These are phyloP conservation scores for Kuschelorhynchus macadamiae DNA, from an alignment of 2,888 invertebrate species.

Conservation along the genomic window DNA sequence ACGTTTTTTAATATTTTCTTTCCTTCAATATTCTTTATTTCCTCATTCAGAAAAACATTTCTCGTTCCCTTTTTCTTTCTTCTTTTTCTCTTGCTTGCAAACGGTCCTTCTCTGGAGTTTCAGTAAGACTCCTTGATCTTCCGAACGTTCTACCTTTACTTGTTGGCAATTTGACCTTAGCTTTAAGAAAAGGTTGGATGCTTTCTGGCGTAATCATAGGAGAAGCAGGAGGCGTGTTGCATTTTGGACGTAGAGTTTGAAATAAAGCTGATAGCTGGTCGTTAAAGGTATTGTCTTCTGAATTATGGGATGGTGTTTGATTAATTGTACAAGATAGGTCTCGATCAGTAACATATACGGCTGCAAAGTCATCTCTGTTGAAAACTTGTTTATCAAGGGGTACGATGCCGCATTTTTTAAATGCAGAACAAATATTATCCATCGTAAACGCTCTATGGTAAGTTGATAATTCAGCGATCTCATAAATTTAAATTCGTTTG, in stretches of 20 bases:
- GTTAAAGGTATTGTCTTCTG: neutral
- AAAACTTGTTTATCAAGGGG: slow-evolving; percentile 13
- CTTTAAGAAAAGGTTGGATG: slow-evolving; percentile 11
- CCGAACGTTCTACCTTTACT: slow-evolving; percentile 4
- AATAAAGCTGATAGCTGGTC: neutral
- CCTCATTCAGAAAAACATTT: slow-evolving; percentile 5
- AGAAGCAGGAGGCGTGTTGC: neutral
- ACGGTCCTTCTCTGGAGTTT: slow-evolving; percentile 17
- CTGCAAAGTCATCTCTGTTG: slow-evolving; percentile 11
- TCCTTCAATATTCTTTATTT: slow-evolving; percentile 1
- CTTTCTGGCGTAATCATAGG: slow-evolving; percentile 6
- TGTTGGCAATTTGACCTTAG: neutral
- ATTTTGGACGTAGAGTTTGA: neutral
- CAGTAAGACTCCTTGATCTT: slow-evolving; percentile 4
- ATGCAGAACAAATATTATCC: slow-evolving; percentile 14
- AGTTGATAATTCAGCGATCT: slow-evolving; percentile 11
- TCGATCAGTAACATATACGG: neutral
- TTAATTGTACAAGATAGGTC: neutral
- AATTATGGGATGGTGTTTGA: neutral
- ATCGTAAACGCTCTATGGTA: slow-evolving; percentile 15
- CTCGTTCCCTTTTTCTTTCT: neutral
- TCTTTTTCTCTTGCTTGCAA: neutral
- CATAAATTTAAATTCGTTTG: slow-evolving; percentile 4
- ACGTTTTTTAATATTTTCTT: neutral
- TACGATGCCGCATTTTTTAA: slow-evolving; percentile 18